phyloP scores from a whole-genome alignment of 2,113 vertebrate genomes.

The Tiliqua scincoides region DNA sequence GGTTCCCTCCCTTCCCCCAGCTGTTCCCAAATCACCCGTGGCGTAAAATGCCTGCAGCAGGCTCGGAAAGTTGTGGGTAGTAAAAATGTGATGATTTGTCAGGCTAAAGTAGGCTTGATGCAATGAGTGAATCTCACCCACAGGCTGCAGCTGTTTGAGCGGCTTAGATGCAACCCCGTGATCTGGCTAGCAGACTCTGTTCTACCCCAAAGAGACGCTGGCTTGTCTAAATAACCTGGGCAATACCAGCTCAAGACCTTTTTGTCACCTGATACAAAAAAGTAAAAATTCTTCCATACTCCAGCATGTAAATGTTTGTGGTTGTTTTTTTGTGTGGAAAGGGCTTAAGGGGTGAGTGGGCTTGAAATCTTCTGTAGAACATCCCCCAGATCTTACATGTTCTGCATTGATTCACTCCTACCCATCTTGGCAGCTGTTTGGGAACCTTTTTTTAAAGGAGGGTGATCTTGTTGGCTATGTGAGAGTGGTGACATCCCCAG shows the following conservation, averaged over 20 bases:
- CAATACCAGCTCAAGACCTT: background rate
- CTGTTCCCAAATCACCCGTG: background rate
- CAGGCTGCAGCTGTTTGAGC: background rate
- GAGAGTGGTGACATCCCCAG: background rate
- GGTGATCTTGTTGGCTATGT: background rate
- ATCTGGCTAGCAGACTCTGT: background rate
- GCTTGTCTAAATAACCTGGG: too few relatives aligned
- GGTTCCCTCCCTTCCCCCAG: background rate
- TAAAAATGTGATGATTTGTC: background rate
- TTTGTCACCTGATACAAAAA: background rate
- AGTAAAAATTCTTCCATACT: background rate
- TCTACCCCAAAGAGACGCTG: background rate
- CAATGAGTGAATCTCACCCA: background rate
- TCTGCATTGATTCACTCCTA: background rate
- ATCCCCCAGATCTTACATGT: too few relatives aligned
- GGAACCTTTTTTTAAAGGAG: background rate
- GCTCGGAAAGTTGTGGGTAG: constrained; percentile 5
- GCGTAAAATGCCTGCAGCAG: background rate
- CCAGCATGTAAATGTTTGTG: background rate
- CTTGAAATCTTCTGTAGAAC: too few relatives aligned
- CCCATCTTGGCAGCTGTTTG: too few relatives aligned
- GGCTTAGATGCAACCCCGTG: background rate
- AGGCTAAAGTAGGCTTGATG: background rate
- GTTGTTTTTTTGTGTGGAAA: background rate
- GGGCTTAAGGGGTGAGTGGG: too few relatives aligned